These are phyloP conservation scores for Akabosia matsudoensis DNA, from an alignment of 1,140 invertebrate genomes.

Conservation along the genomic window DNA sequence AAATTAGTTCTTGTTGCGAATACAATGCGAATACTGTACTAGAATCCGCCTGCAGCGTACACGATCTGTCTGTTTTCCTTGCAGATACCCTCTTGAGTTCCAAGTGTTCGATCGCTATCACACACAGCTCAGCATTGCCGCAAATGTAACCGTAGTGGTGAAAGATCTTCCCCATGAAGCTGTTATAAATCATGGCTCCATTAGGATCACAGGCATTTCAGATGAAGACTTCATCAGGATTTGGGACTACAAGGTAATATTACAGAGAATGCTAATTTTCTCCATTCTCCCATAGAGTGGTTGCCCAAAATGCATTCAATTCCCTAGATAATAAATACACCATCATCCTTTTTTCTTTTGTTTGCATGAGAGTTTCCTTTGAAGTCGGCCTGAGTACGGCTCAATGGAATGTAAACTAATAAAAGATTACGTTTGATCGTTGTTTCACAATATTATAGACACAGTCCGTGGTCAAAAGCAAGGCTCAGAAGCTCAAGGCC, in stretches of 20 bases:
- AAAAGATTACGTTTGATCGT: neutral
- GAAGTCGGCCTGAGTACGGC: constrained; percentile 14
- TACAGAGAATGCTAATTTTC: neutral
- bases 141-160: constrained; percentile 88
- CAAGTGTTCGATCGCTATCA: constrained; percentile 91
- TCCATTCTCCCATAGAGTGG: neutral
- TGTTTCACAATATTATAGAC: constrained; percentile 59
- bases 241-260: constrained; percentile 76
- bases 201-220: constrained; percentile 87
- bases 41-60: no score
- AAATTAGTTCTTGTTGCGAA: no score
- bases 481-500: constrained; percentile 80
- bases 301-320: neutral
- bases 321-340: neutral
- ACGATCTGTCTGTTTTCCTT: neutral
- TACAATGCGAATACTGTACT: no score
- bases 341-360: constrained; percentile 12
- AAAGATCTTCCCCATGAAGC: constrained; percentile 93
- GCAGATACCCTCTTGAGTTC: constrained; percentile 71
- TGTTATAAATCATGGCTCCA: constrained; percentile 89
- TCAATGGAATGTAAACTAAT: neutral
- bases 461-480: constrained; percentile 76
- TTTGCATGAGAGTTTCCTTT: no score
- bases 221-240: constrained; percentile 86
- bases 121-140: constrained; percentile 83